Evolutionary conservation across 2,888 invertebrate species (phyloP), one percentile per base, ranked within the genome.

Genomic region (Nasonia oneida): DNA sequence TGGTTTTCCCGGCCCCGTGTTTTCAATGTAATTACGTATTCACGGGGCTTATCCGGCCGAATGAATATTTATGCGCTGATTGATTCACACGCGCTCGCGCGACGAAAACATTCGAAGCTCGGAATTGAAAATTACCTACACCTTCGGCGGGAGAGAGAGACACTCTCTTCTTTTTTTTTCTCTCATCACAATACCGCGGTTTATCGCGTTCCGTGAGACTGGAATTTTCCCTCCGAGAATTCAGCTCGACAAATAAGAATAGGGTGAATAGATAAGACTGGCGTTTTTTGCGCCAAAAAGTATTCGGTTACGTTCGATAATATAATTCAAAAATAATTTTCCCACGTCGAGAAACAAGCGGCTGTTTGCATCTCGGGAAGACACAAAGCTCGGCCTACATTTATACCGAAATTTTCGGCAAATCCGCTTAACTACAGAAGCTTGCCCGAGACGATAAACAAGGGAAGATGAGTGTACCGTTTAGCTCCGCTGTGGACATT

Each of bases 31-130:
- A 57, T n/a, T 57, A 57, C 57, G 57, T 18, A n/a, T 57, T 57
- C n/a, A 57, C 57, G 57, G n/a, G 57, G 57, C 57, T 57, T n/a
- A 57, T 57, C 57, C 57, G n/a, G 57, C 6, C 57, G 57, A 57
- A 57, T 57, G 57, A 57, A 57, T 57, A 57, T 57, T 57, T 57
- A 57, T n/a, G 57, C 57, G 57, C 57, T 57, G 57, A 57, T n/a
- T 57, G n/a, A 57, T 57, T 57, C 57, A 57, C 57, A n/a, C 57
- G 57, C 57, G n/a, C 57, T 3, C 4, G n/a, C 23, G 23, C 23
- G 23, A 23, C 18, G 57, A 57, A 57, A 57, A 57, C 57, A 57
- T 57, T 57, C 57, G 57, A n/a, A 57, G 57, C 18, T 57, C 57
- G 1, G 57, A 57, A 57, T 57, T 57, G 57, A 57, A 57, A 57